Conservation (phyloP, 2,888 invertebrate species). For the Hypomecis atomaria region DNA sequence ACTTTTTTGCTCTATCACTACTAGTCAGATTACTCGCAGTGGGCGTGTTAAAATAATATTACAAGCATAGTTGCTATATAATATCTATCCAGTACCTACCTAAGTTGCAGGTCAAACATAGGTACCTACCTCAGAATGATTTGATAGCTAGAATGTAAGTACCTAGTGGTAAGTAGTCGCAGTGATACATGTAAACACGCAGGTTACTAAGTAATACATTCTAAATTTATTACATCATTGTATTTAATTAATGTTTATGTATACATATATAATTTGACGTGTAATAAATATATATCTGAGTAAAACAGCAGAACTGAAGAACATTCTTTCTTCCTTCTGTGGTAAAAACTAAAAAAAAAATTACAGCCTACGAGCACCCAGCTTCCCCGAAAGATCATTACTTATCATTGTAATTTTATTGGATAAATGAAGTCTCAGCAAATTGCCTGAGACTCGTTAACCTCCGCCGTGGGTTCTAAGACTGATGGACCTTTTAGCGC, state of each 20-base stretch:
- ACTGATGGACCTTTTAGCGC: slow-evolving; percentile 54
- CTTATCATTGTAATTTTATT: slow-evolving; percentile 37
- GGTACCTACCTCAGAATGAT: too few relatives aligned
- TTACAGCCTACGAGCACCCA: slow-evolving; percentile 1
- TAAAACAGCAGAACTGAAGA: background rate
- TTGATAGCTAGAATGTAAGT: background rate
- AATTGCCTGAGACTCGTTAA: slow-evolving; percentile 51
- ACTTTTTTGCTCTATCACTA: slow-evolving; percentile 11
- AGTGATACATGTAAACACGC: too few relatives aligned
- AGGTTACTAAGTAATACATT: too few relatives aligned
- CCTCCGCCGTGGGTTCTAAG: slow-evolving; percentile 46
- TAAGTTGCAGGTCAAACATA: background rate
- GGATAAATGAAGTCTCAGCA: slow-evolving; percentile 55
- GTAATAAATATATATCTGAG: background rate
- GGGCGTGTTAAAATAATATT: background rate
- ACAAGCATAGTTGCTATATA: background rate
- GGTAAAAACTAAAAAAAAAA: background rate
- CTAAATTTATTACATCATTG: too few relatives aligned
- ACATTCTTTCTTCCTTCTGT: too few relatives aligned
- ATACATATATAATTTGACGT: too few relatives aligned
- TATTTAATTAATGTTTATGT: too few relatives aligned
- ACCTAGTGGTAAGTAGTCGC: background rate
- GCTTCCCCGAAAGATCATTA: slow-evolving; percentile 22
- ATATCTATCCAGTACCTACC: background rate
- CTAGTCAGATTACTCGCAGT: background rate